A percentile compares a stretch with the other conserved stretches of the same genome.
These are phyloP conservation scores for Gyps fulvus DNA, from an alignment of 2,113 vertebrate species.

Conservation along the genomic window DNA sequence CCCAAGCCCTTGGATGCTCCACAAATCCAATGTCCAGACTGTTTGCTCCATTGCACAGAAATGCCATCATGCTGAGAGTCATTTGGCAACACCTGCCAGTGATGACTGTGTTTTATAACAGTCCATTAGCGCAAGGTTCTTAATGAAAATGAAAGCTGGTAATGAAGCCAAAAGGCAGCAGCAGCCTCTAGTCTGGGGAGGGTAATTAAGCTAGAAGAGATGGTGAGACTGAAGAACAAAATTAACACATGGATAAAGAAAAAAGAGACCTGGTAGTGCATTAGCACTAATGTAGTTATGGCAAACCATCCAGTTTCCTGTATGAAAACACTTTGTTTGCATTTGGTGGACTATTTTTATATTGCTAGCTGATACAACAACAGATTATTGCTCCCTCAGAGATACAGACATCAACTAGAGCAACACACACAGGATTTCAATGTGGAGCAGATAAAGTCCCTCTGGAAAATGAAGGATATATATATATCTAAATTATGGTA, in stretches of 20 bases:
- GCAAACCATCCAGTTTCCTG: conserved; percentile 35
- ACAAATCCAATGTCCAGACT: conserved; percentile 49
- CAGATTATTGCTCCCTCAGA: conserved; percentile 6
- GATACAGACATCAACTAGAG: conserved; percentile 10
- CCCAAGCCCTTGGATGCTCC: conserved; percentile 8
- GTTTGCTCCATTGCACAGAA: conserved; percentile 62
- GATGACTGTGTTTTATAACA: conserved; percentile 73
- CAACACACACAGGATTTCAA: neutral
- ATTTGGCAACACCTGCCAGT: conserved; percentile 68
- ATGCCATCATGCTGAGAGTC: conserved; percentile 63
- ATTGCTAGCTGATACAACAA: conserved; percentile 21
- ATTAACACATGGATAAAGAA: conserved; percentile 67
- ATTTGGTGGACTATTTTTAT: conserved; percentile 2
- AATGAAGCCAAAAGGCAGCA: conserved; percentile 77
- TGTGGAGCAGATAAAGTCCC: neutral
- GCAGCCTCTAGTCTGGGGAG: conserved; percentile 65
- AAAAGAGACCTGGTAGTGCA: conserved; percentile 54
- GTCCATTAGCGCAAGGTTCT: conserved; percentile 73
- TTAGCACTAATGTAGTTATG: conserved; percentile 41
- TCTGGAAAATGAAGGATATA: neutral
- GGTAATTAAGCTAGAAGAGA: conserved; percentile 69
- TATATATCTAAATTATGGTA: neutral
- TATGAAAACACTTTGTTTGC: conserved; percentile 1
- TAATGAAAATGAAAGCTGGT: conserved; percentile 81
- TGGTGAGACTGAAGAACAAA: conserved; percentile 46